phyloP scores from a whole-genome alignment of 2,888 invertebrate species.

The Brenthis daphne region DNA sequence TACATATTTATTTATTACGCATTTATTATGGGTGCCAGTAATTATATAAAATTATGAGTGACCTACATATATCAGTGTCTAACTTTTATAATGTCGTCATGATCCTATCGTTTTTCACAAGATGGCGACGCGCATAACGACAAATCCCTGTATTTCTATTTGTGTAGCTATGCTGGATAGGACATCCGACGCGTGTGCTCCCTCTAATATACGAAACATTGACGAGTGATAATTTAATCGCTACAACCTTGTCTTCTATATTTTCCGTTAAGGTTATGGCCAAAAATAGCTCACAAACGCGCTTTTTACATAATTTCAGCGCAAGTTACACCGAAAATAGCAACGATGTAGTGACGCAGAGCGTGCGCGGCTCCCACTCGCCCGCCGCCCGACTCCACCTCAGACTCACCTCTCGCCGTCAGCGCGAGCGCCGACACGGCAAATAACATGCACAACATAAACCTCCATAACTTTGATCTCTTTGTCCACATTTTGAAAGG shows the following conservation, averaged over 20 bases:
- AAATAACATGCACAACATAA: slow-evolving; percentile 76
- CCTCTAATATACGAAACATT: slow-evolving; percentile 39
- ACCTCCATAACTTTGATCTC: slow-evolving; percentile 78
- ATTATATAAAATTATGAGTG: slow-evolving; percentile 49
- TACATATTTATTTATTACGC: background rate
- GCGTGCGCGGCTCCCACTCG: slow-evolving; percentile 54
- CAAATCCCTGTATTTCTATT: slow-evolving; percentile 82
- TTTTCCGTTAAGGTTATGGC: slow-evolving; percentile 74
- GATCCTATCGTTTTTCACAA: slow-evolving; percentile 82
- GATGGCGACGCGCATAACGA: slow-evolving; percentile 80
- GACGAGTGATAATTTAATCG: slow-evolving; percentile 33
- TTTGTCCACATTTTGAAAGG: slow-evolving; percentile 78
- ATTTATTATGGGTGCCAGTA: slow-evolving; percentile 16
- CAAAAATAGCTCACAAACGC: slow-evolving; percentile 78
- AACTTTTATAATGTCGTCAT: slow-evolving; percentile 74
- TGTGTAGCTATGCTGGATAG: slow-evolving; percentile 73
- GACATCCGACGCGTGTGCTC: slow-evolving; percentile 45
- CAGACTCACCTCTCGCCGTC: slow-evolving; percentile 74
- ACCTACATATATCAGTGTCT: slow-evolving; percentile 61
- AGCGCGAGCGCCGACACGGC: slow-evolving; percentile 70
- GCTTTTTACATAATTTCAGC: slow-evolving; percentile 83
- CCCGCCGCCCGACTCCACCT: slow-evolving; percentile 30
- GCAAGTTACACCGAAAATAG: slow-evolving; percentile 81
- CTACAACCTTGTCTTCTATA: slow-evolving; percentile 63
- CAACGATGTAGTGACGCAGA: slow-evolving; percentile 72